These are phyloP conservation scores for Cygnus olor DNA, from an alignment of 2,797 vertebrate genomes.

Conservation along the genomic window DNA sequence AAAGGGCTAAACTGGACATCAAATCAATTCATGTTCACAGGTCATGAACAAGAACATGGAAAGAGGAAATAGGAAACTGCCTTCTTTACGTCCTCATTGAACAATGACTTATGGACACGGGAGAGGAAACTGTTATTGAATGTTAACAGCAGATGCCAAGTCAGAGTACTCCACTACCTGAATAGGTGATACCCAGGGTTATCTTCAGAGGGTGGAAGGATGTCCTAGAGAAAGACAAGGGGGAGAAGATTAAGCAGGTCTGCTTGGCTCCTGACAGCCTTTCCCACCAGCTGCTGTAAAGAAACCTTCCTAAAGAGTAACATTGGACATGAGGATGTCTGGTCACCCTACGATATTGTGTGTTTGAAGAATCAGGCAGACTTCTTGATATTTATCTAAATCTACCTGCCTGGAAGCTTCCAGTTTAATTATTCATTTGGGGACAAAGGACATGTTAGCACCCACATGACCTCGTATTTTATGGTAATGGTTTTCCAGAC, in stretches of 20 bases:
- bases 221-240: neutral
- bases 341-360: neutral
- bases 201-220: neutral
- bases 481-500: neutral
- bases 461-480: neutral
- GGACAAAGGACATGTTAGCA: neutral
- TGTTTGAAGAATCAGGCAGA: neutral
- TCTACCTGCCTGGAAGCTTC: neutral
- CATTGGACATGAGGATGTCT: neutral
- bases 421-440: neutral
- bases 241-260: neutral
- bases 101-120: neutral
- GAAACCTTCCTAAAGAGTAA: neutral
- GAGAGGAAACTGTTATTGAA: conserved; percentile 15
- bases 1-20: neutral
- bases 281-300: neutral
- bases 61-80: conserved; percentile 9
- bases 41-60: neutral
- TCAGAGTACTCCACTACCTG: neutral
- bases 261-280: neutral
- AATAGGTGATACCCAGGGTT: neutral
- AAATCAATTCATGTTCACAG: neutral
- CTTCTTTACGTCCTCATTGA: neutral
- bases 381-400: neutral
- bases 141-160: conserved; percentile 29